A percentile compares a stretch with the other conserved stretches of the same genome.
Conservation (phyloP, 2,888 invertebrate species). For the Liopterus haemorrhoidalis region DNA sequence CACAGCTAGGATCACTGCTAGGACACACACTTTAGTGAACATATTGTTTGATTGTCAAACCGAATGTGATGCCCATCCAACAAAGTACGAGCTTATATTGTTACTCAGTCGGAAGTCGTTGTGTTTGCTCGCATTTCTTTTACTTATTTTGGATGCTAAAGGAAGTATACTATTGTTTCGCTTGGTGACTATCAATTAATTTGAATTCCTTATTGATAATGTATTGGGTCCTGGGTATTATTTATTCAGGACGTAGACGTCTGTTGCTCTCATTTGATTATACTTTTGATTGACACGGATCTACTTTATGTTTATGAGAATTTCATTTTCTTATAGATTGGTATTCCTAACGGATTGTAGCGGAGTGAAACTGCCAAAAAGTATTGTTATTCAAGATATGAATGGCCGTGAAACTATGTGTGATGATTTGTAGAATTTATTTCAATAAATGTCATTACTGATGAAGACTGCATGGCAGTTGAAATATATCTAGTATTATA, state of each 20-base stretch:
- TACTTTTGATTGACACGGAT: conserved; percentile 22
- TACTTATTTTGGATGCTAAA: conserved; percentile 31
- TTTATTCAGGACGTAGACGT: conserved; percentile 32
- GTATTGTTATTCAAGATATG: no score
- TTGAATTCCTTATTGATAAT: conserved; percentile 3
- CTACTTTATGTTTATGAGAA: conserved; percentile 2
- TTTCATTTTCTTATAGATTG: neutral
- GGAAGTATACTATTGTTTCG: conserved; percentile 22
- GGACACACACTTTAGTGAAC: conserved; percentile 32
- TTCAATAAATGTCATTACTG: no score
- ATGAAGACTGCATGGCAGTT: no score
- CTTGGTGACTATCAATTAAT: conserved; percentile 12
- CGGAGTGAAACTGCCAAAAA: no score
- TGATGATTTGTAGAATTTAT: no score
- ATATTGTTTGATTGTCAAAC: conserved; percentile 32
- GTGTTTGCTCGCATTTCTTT: conserved; percentile 32
- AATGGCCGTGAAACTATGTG: no score
- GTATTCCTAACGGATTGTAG: neutral
- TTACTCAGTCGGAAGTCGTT: conserved; percentile 32
- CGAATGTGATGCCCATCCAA: conserved; percentile 30
- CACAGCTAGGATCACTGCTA: conserved; percentile 51
- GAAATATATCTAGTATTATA: no score
- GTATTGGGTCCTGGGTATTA: conserved; percentile 17
- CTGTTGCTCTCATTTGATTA: conserved; percentile 18
- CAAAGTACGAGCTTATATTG: conserved; percentile 35